Evolutionary conservation across 2,113 vertebrate species (phyloP), one percentile per base, ranked within the genome.

Genomic region (Alouatta palliata): DNA sequence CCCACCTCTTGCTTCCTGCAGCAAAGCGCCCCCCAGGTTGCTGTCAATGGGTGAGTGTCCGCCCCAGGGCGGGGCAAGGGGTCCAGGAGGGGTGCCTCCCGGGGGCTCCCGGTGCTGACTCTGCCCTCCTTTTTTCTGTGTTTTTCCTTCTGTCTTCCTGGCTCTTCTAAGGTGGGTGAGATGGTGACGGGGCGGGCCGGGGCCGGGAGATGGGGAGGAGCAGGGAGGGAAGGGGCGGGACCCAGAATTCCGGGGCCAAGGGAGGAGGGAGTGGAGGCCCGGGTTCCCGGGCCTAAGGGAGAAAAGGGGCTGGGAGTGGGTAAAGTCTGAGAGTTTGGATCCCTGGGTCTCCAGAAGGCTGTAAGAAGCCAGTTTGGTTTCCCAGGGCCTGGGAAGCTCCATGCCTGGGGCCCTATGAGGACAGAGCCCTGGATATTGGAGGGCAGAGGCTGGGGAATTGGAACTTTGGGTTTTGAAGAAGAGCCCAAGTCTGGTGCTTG

Each of bases 1-100:
- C 84, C 68, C 52, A 49, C 30, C 80, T 87, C 87, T 45, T 71
- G 4, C 76, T 70, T 84, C 96, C 95, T 70, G n/a, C 87, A 97
- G 98, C 89, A 97, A 97, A 73, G 95, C 96, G 96, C 97, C 91
- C 64, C 98, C 92, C 23, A 93, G 95, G 30, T 97, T 87, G 95
- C 98, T 98, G 97, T 97, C 6, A 99, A 99, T 97, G 99, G 98
- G 4, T 98, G 97, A 27, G 96, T 97, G 68, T 97, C 7, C 0
- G 14, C 64, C 21, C 25, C 21, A 6, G 17, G 71, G 37, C 0
- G 2, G 35, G 79, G 56, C 17, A 52, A 37, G 35, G 73, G 49
- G 17, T 32, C 16, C 27, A 16, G 70, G 52, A 90, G 76, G 92
- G 87, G 32, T 70, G 66, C 4, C 1, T n/a, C 71, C 88, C 25